A percentile compares a stretch with the other conserved stretches of the same genome.
phyloP scores from a whole-genome alignment of 1,140 invertebrate species.

The Notospermus geniculatus region DNA sequence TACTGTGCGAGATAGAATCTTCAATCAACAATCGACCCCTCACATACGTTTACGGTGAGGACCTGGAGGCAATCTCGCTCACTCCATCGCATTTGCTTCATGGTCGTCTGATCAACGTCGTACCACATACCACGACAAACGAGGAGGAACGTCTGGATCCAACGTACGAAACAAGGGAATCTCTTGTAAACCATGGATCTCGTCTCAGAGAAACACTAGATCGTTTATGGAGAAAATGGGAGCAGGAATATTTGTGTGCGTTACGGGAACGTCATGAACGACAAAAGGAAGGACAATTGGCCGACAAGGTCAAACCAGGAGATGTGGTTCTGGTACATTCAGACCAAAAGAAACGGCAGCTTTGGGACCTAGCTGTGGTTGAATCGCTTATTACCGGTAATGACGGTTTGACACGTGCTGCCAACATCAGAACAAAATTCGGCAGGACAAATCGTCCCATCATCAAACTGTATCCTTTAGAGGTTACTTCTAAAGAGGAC shows the following conservation, averaged over 20 bases:
- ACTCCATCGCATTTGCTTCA: not conserved
- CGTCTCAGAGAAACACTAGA: not conserved
- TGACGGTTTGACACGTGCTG: conserved; percentile 5
- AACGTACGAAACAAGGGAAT: not conserved
- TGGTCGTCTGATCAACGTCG: not conserved
- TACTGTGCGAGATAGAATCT: not conserved
- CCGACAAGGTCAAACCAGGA: not conserved
- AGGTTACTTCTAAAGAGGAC: too few species aligned
- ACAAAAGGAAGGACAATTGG: not conserved
- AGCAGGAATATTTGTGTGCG: not conserved
- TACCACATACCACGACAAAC: not conserved
- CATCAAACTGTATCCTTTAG: conserved; percentile 1
- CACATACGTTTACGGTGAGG: not conserved
- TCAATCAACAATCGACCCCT: not conserved
- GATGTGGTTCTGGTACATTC: conserved; percentile 2
- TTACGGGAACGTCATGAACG: not conserved
- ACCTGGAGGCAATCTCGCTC: not conserved
- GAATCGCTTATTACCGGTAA: not conserved
- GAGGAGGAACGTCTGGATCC: not conserved
- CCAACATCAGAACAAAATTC: conserved; percentile 4
- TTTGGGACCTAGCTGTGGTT: not conserved
- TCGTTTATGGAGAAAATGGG: not conserved
- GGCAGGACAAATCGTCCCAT: not conserved
- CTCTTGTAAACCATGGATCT: not conserved
- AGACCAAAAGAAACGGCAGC: not conserved